These are phyloP conservation scores for Microtus oregoni DNA, from an alignment of 2,113 vertebrate genomes.

Conservation along the genomic window DNA sequence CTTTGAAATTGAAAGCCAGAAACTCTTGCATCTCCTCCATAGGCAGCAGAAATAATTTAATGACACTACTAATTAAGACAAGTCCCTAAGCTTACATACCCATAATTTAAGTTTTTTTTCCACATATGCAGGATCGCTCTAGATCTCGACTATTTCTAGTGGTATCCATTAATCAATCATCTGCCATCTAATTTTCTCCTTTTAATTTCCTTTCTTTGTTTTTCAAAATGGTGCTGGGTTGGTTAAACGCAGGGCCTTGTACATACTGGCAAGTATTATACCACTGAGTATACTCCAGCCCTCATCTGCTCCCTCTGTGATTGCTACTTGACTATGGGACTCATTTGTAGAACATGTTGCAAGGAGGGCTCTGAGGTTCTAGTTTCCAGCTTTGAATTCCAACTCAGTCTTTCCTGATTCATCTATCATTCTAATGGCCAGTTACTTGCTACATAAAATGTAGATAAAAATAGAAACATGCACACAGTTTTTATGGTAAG, in stretches of 20 bases:
- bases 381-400: background rate
- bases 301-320: background rate
- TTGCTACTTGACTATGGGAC: background rate
- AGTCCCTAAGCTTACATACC: background rate
- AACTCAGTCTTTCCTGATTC: background rate
- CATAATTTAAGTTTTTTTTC: constrained; percentile 11
- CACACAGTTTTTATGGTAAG: background rate
- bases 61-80: background rate
- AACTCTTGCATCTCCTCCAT: background rate
- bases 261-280: background rate
- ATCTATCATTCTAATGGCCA: background rate
- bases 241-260: background rate
- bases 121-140: background rate
- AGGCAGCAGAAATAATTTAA: background rate
- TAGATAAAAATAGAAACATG: background rate
- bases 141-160: background rate
- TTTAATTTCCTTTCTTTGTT: background rate
- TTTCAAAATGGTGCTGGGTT: background rate
- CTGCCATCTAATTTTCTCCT: background rate
- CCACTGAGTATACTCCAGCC: background rate
- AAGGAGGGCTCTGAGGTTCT: background rate
- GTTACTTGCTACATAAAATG: background rate
- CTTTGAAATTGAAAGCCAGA: background rate
- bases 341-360: background rate
- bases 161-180: background rate